phyloP scores from a whole-genome alignment of 2,888 invertebrate genomes.

The Troides helena region DNA sequence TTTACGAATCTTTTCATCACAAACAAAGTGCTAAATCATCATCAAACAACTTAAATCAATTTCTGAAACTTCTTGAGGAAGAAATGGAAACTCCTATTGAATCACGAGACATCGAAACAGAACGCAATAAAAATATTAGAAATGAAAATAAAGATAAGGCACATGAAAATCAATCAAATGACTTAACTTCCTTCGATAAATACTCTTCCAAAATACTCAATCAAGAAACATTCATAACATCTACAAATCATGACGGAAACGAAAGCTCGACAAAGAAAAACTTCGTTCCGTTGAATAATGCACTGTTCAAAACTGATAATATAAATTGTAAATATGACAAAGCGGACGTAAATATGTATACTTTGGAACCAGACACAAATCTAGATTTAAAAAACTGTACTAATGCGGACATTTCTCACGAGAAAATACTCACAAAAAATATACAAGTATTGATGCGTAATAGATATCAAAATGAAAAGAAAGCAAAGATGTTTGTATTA shows the following conservation, averaged over 20 bases:
- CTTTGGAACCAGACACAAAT: constrained; percentile 10
- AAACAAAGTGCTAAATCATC: constrained; percentile 46
- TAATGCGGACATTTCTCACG: constrained; percentile 33
- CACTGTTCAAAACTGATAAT: constrained; percentile 45
- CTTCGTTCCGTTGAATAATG: constrained; percentile 42
- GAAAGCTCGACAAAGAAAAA: constrained; percentile 42
- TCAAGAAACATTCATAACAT: neutral
- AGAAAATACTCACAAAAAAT: constrained; percentile 43
- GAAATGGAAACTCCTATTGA: constrained; percentile 57
- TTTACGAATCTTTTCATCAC: constrained; percentile 48
- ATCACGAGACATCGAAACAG: constrained; percentile 25
- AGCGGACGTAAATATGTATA: constrained; percentile 39
- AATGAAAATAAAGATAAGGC: constrained; percentile 28
- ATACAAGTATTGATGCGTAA: constrained; percentile 45
- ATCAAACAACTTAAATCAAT: constrained; percentile 57
- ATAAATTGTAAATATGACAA: constrained; percentile 53
- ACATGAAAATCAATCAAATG: constrained; percentile 33
- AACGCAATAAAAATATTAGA: constrained; percentile 32
- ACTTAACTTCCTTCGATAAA: constrained; percentile 14
- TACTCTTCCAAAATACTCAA: neutral
- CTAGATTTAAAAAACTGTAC: constrained; percentile 31
- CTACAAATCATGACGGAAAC: neutral
- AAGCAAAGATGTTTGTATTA: constrained; percentile 66
- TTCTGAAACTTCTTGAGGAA: constrained; percentile 67
- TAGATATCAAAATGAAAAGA: constrained; percentile 55